Percentiles rank a stretch among this genome's conserved stretches.
Conservation (phyloP, 37 sponge, comb jelly and placozoan genomes). For the Amphimedon queenslandica region DNA sequence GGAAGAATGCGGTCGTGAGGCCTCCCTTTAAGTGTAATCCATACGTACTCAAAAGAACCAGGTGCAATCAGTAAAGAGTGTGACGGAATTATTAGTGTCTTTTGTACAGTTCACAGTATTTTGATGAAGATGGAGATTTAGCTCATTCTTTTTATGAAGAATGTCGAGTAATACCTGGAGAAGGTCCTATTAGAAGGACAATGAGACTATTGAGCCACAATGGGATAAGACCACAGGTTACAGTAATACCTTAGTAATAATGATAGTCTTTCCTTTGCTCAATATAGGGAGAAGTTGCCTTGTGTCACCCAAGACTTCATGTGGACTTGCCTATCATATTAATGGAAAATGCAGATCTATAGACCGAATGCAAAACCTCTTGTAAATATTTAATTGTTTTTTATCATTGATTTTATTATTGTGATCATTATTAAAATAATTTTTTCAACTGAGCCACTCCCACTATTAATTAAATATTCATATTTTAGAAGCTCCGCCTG, state of each 20-base stretch:
- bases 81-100: too few species aligned
- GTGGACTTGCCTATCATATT: conserved; percentile 29
- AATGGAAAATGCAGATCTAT: conserved; percentile 40
- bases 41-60: background rate
- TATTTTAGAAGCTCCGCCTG: too few species aligned
- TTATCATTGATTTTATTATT: background rate
- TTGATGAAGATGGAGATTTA: conserved; percentile 50
- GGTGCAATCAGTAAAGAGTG: too few species aligned
- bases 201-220: too few species aligned
- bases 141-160: conserved; percentile 59
- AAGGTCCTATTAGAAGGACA: conserved; percentile 34
- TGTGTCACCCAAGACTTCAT: conserved; percentile 28
- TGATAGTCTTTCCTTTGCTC: background rate
- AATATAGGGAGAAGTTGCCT: conserved; percentile 45
- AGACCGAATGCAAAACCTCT: background rate
- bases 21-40: background rate
- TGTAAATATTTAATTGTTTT: background rate
- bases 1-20: background rate
- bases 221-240: background rate
- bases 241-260: conserved; percentile 36
- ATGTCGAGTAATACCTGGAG: background rate
- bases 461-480: too few species aligned
- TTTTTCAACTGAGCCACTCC: background rate
- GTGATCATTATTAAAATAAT: background rate
- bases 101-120: conserved; percentile 34